Evolutionary conservation across 2,113 vertebrate genomes (phyloP).

Genomic region (Stegostoma tigrinum): DNA sequence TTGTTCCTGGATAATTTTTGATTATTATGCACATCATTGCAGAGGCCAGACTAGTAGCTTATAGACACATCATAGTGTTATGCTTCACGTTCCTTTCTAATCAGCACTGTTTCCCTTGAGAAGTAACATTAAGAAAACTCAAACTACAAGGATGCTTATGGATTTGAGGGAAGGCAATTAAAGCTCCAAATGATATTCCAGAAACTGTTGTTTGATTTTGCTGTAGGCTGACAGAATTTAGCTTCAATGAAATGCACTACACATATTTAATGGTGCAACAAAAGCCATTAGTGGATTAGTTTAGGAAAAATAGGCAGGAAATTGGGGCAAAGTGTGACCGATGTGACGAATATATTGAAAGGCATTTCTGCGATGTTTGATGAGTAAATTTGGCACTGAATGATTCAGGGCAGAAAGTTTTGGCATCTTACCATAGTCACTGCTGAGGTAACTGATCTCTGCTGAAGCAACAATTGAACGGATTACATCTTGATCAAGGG

Average conservation of each 20-base stretch:
- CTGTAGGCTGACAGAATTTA: background rate
- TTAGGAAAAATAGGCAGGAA: background rate
- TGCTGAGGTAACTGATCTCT: background rate
- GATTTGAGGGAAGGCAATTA: background rate
- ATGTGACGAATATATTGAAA: background rate
- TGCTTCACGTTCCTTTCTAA: background rate
- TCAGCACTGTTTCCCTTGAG: background rate
- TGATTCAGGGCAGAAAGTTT: background rate
- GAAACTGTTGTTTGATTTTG: background rate
- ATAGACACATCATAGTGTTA: background rate
- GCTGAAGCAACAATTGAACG: background rate
- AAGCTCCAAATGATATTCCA: background rate
- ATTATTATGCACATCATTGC: background rate
- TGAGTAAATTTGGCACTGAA: background rate
- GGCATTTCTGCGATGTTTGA: background rate
- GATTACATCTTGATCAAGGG: background rate
- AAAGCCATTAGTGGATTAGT: background rate
- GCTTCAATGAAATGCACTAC: background rate
- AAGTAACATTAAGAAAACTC: background rate
- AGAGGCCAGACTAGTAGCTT: background rate
- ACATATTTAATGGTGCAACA: background rate
- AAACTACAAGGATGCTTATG: background rate
- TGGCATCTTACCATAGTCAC: background rate
- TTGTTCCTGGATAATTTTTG: background rate
- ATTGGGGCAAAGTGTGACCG: background rate